Percentiles rank a stretch among this genome's conserved stretches.
These are phyloP conservation scores for Megalops atlanticus DNA, from an alignment of 2,113 vertebrate genomes.

Conservation along the genomic window DNA sequence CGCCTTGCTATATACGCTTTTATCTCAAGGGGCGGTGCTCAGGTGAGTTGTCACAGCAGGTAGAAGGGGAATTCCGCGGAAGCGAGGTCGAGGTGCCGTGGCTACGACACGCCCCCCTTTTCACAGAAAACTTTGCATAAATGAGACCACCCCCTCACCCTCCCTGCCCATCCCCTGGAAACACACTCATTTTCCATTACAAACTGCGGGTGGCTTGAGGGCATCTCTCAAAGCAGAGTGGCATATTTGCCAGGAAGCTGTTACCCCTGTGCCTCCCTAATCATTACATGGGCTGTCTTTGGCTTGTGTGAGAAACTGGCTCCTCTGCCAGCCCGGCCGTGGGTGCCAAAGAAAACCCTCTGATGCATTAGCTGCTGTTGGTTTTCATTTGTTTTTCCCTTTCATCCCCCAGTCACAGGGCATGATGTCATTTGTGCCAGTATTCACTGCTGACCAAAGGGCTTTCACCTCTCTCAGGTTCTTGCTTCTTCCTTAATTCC, in stretches of 20 bases:
- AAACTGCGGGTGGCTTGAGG: neutral
- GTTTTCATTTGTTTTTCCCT: slow-evolving; percentile 19
- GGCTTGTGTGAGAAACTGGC: neutral
- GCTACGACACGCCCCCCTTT: slow-evolving; percentile 36
- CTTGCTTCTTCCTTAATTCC: neutral
- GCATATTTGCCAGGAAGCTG: neutral
- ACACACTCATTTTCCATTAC: slow-evolving; percentile 2
- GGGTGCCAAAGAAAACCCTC: neutral
- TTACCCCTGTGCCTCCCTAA: neutral
- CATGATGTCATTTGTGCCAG: slow-evolving; percentile 37
- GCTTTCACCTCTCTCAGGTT: neutral
- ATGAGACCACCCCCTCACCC: neutral
- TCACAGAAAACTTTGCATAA: no score
- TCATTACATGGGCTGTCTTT: slow-evolving; percentile 22
- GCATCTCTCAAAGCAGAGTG: neutral
- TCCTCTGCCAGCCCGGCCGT: neutral
- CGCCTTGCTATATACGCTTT: neutral
- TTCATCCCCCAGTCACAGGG: neutral
- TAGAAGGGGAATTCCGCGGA: slow-evolving; percentile 68
- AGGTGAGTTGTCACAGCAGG: slow-evolving; percentile 45
- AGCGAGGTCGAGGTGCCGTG: neutral
- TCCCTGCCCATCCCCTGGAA: slow-evolving; percentile 15
- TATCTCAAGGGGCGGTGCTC: slow-evolving; percentile 32
- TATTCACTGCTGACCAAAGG: slow-evolving; percentile 33
- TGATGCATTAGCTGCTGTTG: neutral